Conservation (phyloP, 37 sponge, comb jelly and placozoan genomes). For the Cladorhizidae sp. region DNA sequence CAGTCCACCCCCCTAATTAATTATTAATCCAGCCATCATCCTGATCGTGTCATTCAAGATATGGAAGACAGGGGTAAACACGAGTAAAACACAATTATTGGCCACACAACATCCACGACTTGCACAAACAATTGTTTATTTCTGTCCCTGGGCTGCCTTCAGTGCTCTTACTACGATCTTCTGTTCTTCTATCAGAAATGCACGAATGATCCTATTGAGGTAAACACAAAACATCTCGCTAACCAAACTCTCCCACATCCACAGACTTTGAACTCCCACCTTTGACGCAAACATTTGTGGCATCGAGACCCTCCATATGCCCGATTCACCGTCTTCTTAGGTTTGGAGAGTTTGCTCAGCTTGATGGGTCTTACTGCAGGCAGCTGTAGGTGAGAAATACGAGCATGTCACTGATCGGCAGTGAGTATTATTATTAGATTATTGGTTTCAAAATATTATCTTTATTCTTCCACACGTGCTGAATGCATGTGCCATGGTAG, state of each 20-base stretch:
- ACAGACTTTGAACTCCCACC: conserved; percentile 30
- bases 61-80: not conserved
- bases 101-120: not conserved
- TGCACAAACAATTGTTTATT: not conserved
- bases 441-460: too few relatives aligned
- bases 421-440: too few relatives aligned
- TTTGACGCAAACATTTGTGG: conserved; percentile 74
- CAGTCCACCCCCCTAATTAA: not conserved
- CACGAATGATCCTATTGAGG: conserved; percentile 81
- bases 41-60: not conserved
- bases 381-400: conserved; percentile 35
- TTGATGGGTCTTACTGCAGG: conserved; percentile 87
- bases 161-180: conserved; percentile 89
- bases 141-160: conserved; percentile 41
- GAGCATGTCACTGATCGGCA: too few relatives aligned
- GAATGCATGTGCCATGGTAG: too few relatives aligned
- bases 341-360: conserved; percentile 73
- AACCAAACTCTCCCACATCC: not conserved
- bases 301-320: conserved; percentile 87
- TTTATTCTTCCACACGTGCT: too few relatives aligned
- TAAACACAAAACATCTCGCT: not conserved
- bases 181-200: conserved; percentile 96
- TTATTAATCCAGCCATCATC: not conserved
- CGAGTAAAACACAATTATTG: not conserved
- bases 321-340: conserved; percentile 82